These are phyloP conservation scores for Lissonota sp. DNA, from an alignment of 2,888 invertebrate genomes.

Conservation along the genomic window DNA sequence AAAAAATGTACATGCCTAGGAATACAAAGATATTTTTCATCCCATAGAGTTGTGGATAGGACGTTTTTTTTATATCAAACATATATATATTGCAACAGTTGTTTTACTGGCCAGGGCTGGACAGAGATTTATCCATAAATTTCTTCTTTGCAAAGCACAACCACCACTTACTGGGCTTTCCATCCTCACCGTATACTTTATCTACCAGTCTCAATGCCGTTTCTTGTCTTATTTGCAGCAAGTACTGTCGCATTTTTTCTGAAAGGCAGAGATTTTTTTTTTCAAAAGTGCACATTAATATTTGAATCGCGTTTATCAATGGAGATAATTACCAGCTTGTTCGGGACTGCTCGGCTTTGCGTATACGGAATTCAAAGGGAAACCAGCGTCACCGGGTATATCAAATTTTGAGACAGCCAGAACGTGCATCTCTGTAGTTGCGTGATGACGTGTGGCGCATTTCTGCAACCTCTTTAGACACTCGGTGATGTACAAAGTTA, in stretches of 20 bases:
- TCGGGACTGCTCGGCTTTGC: conserved; percentile 91
- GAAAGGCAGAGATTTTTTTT: conserved; percentile 73
- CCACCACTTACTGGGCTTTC: conserved; percentile 99
- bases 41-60: not conserved
- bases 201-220: conserved; percentile 96
- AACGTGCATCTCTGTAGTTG: conserved; percentile 97
- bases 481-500: conserved; percentile 98
- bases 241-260: conserved; percentile 96
- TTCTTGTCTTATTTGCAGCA: conserved; percentile 98
- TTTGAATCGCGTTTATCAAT: not conserved
- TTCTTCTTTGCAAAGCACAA: conserved; percentile 99
- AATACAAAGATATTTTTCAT: conserved; percentile 39
- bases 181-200: conserved; percentile 91
- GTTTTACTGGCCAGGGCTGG: conserved; percentile 92
- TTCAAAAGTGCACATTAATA: too few species aligned
- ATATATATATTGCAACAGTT: conserved; percentile 21
- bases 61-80: conserved; percentile 29
- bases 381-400: conserved; percentile 97
- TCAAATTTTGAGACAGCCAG: conserved; percentile 97
- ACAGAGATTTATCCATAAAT: conserved; percentile 99
- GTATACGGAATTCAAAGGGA: conserved; percentile 98
- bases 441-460: conserved; percentile 95
- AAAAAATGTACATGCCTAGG: conserved; percentile 43
- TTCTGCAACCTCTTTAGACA: conserved; percentile 97
- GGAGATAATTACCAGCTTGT: conserved; percentile 89